phyloP scores from a whole-genome alignment of 2,797 vertebrate species.

The Hoplostethus mediterraneus region DNA sequence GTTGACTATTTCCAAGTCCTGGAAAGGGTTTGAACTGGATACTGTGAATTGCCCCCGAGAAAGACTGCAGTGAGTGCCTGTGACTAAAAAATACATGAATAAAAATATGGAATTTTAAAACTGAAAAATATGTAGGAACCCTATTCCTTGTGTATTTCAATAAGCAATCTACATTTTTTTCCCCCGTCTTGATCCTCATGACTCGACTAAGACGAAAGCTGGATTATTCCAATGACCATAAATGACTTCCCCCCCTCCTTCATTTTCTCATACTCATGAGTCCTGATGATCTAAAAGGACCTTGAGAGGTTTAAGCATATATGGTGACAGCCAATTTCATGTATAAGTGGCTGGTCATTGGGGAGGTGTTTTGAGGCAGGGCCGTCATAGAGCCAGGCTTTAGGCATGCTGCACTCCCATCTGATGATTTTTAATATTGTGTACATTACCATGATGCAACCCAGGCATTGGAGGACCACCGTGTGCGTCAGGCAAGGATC shows the following conservation, averaged over 20 bases:
- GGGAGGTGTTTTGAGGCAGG: slow-evolving; percentile 20
- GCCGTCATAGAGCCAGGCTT: slow-evolving; percentile 19
- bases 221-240: neutral
- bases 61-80: no score
- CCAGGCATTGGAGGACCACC: slow-evolving; percentile 92
- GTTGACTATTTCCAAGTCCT: neutral
- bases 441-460: slow-evolving; percentile 44
- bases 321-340: slow-evolving; percentile 32
- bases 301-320: slow-evolving; percentile 23
- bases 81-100: no score
- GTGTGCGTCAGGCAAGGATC: slow-evolving; percentile 89
- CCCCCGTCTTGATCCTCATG: neutral
- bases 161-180: neutral
- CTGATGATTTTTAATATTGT: slow-evolving; percentile 49
- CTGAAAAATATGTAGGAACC: no score
- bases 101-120: no score
- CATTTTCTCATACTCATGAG: slow-evolving; percentile 20
- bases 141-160: slow-evolving; percentile 8
- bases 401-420: neutral
- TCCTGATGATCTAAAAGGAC: slow-evolving; percentile 36
- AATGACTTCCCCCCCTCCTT: slow-evolving; percentile 20
- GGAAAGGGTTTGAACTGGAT: neutral
- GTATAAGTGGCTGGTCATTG: slow-evolving; percentile 44
- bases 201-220: neutral
- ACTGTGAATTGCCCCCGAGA: no score